These are phyloP conservation scores for Datnioides undecimradiatus DNA, from an alignment of 2,113 vertebrate genomes.

Conservation along the genomic window DNA sequence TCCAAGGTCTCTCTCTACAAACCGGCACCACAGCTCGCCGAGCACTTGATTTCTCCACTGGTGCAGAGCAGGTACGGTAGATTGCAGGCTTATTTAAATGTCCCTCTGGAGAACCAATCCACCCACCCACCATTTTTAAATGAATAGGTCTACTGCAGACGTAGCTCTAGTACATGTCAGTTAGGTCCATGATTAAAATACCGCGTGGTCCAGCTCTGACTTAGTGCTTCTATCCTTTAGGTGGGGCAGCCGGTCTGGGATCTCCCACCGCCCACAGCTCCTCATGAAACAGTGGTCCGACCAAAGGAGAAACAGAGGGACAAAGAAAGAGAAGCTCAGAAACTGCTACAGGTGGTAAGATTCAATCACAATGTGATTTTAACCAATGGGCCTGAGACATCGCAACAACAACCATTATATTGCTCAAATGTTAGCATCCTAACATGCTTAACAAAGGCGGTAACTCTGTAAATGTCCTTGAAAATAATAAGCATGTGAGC, in stretches of 20 bases:
- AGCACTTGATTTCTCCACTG: conserved; percentile 40
- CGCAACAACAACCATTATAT: too few relatives aligned
- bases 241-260: neutral
- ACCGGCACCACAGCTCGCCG: neutral
- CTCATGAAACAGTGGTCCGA: fast-evolving
- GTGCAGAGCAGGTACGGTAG: conserved; percentile 20
- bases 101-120: neutral
- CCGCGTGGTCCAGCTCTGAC: neutral
- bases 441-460: too few relatives aligned
- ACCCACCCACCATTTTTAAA: neutral
- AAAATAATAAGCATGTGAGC: too few relatives aligned
- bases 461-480: too few relatives aligned
- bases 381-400: too few relatives aligned
- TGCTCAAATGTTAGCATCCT: too few relatives aligned
- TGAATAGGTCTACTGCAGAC: neutral
- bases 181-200: neutral
- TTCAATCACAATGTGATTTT: too few relatives aligned
- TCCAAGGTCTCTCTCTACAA: neutral
- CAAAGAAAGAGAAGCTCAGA: neutral
- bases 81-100: too few relatives aligned
- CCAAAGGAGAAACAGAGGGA: neutral
- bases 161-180: neutral
- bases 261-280: neutral
- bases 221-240: neutral
- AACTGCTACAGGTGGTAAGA: conserved; percentile 29